Percentiles rank a stretch among this genome's conserved stretches.
Conservation (phyloP, 30 jellyfish, hydroid and myxozoan genomes). For the Calvadosia cruxmelitensis region DNA sequence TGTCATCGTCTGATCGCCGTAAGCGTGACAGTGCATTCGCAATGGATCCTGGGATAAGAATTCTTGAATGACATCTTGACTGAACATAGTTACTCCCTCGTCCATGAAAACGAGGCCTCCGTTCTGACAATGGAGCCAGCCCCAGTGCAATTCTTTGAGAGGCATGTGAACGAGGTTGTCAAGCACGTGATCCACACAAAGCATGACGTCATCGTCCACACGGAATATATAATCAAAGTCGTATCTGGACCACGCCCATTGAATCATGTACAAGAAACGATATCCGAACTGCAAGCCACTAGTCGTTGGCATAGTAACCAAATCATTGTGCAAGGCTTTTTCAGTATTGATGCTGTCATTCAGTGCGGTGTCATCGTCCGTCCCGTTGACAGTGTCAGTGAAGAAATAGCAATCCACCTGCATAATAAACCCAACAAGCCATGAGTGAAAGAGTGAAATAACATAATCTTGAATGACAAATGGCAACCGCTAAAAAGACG, state of each 20-base stretch:
- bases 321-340: constrained; percentile 20
- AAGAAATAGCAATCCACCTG: constrained; percentile 56
- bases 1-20: constrained; percentile 59
- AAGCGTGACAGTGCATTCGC: constrained; percentile 49
- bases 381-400: constrained; percentile 38
- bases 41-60: constrained; percentile 59
- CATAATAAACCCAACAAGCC: too few species aligned
- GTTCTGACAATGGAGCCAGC: constrained; percentile 27
- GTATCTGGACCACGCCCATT: constrained; percentile 60
- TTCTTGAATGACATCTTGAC: constrained; percentile 39
- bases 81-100: constrained; percentile 55
- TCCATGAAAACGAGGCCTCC: constrained; percentile 32
- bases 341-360: constrained; percentile 16
- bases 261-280: constrained; percentile 48
- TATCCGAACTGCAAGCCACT: constrained; percentile 47
- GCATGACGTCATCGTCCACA: constrained; percentile 55
- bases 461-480: too few species aligned
- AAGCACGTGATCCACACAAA: constrained; percentile 41
- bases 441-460: too few species aligned
- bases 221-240: constrained; percentile 37
- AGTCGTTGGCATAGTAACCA: constrained; percentile 44
- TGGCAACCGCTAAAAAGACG: too few species aligned
- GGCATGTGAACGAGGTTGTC: constrained; percentile 21
- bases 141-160: constrained; percentile 41
- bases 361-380: constrained; percentile 6